Evolutionary conservation across 2,888 invertebrate species (phyloP), one percentile per base, ranked within the genome.

Genomic region (Oscheius myriophilus): DNA sequence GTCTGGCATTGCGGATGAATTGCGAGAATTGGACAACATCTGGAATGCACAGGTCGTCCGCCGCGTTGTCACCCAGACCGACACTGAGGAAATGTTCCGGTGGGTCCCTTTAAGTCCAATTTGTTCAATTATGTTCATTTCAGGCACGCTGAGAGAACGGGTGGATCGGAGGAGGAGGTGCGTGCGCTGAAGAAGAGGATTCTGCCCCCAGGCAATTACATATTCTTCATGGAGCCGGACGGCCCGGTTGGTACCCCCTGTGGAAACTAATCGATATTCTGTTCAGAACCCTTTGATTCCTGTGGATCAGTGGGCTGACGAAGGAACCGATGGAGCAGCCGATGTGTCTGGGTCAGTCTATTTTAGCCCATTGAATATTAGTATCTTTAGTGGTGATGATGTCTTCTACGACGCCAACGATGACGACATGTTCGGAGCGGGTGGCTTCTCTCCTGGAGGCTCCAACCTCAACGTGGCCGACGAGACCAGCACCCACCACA

Each of bases 171-270:
- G 23, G 61, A 61, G n/a, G 66, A 66, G 12, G 41, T 57, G 6
- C 26, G n/a, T 43, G 51, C 26, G 1, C 33, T 33, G 18, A 67
- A 67, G 42, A 18, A 23, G 39, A 46, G 67, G 7, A 52, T 67
- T 61, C 43, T 67, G 12, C 59, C 25, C 7, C 67, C 67, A 9
- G 67, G 67, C 11, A 42, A 43, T 16, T 67, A 67, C 33, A n/a
- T 61, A 1, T 59, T 67, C 26, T 67, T 67, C 33, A 61, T 67
- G 21, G 52, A 51, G 51, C 33, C 41, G 12, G 61, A 57, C 12
- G 18, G 14, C 6, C 26, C 18, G 21, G 33, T 33, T 3, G 9
- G 33, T 33, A 33, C 9, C 33, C n/a, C n/a, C n/a, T n/a, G n/a
- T n/a, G n/a, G n/a, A n/a, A n/a, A n/a, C n/a, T n/a, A 11, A 14